Base-by-base conservation (phyloP, 1,140 invertebrate genomes). In the Potamilus streckersoni region DNA sequence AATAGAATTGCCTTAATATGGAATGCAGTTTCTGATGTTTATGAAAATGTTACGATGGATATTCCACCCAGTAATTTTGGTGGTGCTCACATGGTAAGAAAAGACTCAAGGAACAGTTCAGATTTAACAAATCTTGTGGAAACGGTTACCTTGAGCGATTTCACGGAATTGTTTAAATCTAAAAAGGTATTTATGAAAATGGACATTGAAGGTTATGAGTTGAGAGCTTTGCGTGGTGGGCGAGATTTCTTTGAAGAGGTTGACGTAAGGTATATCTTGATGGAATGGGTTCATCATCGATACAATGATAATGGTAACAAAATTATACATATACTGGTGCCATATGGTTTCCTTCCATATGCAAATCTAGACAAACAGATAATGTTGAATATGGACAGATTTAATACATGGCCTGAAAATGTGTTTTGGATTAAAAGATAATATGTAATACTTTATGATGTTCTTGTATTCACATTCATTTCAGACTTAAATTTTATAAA, bases 201-300 rank as follows among this genome's bases (percentile, higher is more conserved):
- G 69, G 79, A 80, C 68, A 74, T 78, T 59, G 79, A 86, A 74
- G 85, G 82, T 60, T 80, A 79, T 56, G 84, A 86, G 70, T 74
- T 79, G 55, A 74, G 73, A 56, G 80, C 79, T 31, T 74, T 86
- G 20, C 64, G 59, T 13, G 77, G 74, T 49, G 71, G 71, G 2
- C 63, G 65, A 19, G 63, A 74, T 19, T 76, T 85, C 20, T 84
- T 86, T 58, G 76, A 80, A 69, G 66, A 55, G 2, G 62, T 74
- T n/a, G 60, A 80, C 60, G 76, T 86, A 16, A 73, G 72, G 12
- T 82, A 76, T 63, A 76, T 86, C 38, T 82, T 86, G 61, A 85
- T 86, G 84, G 85, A 85, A 72, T 86, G 85, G 85, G 59, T 73
- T 14, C 75, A 77, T 20, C 64, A 77, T 55, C 20, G 75, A 20